Evolutionary conservation across 2,113 vertebrate species (phyloP).

Genomic region (Elephantulus edwardii): DNA sequence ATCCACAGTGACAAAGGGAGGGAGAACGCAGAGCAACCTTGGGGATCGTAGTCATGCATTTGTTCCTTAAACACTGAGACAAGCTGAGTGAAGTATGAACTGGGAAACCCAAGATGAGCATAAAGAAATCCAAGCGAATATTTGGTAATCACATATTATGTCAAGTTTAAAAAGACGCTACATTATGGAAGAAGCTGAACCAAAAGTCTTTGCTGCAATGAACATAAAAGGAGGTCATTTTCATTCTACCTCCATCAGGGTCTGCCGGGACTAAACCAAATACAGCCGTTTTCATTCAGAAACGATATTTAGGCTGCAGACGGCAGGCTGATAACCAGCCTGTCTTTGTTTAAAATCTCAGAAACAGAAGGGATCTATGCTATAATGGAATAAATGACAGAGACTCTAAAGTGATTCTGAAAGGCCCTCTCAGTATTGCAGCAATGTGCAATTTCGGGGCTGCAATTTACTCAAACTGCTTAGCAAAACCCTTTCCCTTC

Average conservation of each 20-base stretch:
- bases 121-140: too few species aligned
- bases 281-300: slow-evolving; percentile 64
- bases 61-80: slow-evolving; percentile 68
- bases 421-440: background rate
- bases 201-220: slow-evolving; percentile 69
- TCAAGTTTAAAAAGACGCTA: slow-evolving; percentile 60
- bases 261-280: background rate
- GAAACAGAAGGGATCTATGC: slow-evolving; percentile 7
- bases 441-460: slow-evolving; percentile 36
- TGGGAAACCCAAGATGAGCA: slow-evolving; percentile 78
- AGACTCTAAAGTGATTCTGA: slow-evolving; percentile 11
- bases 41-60: slow-evolving; percentile 18
- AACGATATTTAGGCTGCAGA: slow-evolving; percentile 51
- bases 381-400: background rate
- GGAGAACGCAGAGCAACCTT: slow-evolving; percentile 50
- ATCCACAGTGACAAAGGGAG: slow-evolving; percentile 64
- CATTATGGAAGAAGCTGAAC: slow-evolving; percentile 72
- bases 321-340: background rate
- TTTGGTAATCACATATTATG: slow-evolving; percentile 68
- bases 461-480: slow-evolving; percentile 47
- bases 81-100: slow-evolving; percentile 76
- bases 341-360: slow-evolving; percentile 55
- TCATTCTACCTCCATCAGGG: slow-evolving; percentile 58
- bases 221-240: slow-evolving; percentile 65
- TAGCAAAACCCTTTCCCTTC: slow-evolving; percentile 38